These are phyloP conservation scores for Triplophysa yarkandensis DNA, from an alignment of 2,797 vertebrate genomes.

Conservation along the genomic window DNA sequence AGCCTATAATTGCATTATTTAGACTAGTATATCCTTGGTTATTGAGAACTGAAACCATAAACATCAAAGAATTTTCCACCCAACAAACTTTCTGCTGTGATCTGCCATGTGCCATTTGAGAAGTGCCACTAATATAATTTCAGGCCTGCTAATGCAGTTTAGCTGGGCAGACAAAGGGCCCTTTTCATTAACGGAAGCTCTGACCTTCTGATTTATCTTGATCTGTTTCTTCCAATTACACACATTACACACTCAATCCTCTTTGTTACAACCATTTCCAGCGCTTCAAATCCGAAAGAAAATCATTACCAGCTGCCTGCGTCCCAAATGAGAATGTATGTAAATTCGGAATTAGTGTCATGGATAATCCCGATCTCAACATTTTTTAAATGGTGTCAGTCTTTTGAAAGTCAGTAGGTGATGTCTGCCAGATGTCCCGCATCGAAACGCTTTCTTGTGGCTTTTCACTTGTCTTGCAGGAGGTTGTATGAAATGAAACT, in stretches of 20 bases:
- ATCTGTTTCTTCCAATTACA: conserved; percentile 70
- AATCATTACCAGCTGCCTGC: conserved; percentile 13
- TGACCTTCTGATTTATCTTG: conserved; percentile 66
- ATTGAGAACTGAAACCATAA: conserved; percentile 12
- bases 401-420: conserved; percentile 9
- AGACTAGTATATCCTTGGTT: not conserved
- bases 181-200: conserved; percentile 66
- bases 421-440: not conserved
- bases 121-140: conserved; percentile 66
- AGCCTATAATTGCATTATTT: not conserved
- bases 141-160: conserved; percentile 67
- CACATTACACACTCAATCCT: conserved; percentile 53
- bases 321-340: conserved; percentile 10
- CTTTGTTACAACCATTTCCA: conserved; percentile 37
- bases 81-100: conserved; percentile 54
- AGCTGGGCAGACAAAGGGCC: conserved; percentile 65
- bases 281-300: conserved; percentile 6
- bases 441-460: not conserved
- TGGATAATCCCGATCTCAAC: conserved; percentile 18
- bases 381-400: conserved; percentile 16
- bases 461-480: not conserved
- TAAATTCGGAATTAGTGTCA: conserved; percentile 10
- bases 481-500: not conserved
- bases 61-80: conserved; percentile 49
- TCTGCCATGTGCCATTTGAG: conserved; percentile 45